phyloP scores from a whole-genome alignment of 2,888 invertebrate species.

The Hypomecis atomaria region DNA sequence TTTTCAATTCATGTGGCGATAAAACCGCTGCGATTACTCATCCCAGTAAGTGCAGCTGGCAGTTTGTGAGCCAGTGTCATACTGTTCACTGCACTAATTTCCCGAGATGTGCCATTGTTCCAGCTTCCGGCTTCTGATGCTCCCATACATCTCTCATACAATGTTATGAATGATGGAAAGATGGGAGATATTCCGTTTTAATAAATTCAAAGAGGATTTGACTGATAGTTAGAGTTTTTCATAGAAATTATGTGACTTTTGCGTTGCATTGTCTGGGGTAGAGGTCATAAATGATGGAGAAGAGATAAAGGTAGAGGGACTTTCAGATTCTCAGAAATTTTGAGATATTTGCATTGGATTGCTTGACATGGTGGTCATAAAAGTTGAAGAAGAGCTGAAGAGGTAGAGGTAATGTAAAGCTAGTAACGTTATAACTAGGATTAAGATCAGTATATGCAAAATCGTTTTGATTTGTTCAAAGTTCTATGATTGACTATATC shows the following conservation, averaged over 20 bases:
- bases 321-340: neutral
- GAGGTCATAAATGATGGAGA: neutral
- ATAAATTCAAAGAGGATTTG: conserved; percentile 20
- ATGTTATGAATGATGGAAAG: conserved; percentile 31
- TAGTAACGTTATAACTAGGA: no score
- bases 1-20: neutral
- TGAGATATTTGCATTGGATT: neutral
- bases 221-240: conserved; percentile 18
- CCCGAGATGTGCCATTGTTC: conserved; percentile 70
- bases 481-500: no score
- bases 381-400: no score
- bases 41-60: conserved; percentile 44
- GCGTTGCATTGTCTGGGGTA: neutral
- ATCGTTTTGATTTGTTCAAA: no score
- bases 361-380: no score
- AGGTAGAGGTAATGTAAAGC: no score
- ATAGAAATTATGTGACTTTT: conserved; percentile 12
- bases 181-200: conserved; percentile 17
- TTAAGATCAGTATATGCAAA: no score
- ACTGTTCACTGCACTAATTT: conserved; percentile 65
- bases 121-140: conserved; percentile 68
- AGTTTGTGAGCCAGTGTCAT: conserved; percentile 38
- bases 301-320: neutral
- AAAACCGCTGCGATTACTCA: conserved; percentile 33
- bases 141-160: conserved; percentile 31